phyloP scores from a whole-genome alignment of 2,797 vertebrate species.

The Argyrosomus regius region DNA sequence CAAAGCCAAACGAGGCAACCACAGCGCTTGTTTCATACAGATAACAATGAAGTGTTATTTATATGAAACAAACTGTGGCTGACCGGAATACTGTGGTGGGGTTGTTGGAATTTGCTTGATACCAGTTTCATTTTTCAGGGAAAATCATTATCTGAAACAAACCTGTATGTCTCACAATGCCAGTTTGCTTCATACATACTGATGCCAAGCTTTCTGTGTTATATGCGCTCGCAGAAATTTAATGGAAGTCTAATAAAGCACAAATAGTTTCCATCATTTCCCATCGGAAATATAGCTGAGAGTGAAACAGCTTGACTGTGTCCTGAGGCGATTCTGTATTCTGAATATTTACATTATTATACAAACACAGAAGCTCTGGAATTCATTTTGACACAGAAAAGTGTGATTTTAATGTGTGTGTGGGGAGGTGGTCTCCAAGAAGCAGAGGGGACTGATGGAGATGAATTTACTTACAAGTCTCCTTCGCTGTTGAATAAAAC shows the following conservation, averaged over 20 bases:
- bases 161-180: neutral
- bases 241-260: constrained; percentile 30
- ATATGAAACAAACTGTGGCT: constrained; percentile 30
- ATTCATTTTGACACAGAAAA: constrained; percentile 37
- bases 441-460: neutral
- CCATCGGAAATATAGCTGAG: constrained; percentile 8
- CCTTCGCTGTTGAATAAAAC: constrained; percentile 6
- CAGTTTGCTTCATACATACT: constrained; percentile 16
- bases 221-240: constrained; percentile 3
- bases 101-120: neutral
- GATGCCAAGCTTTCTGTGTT: constrained; percentile 15
- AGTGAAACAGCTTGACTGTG: constrained; percentile 33
- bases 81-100: neutral
- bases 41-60: constrained; percentile 51
- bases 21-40: constrained; percentile 35
- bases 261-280: constrained; percentile 39
- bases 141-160: constrained; percentile 12
- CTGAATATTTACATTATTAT: constrained; percentile 45
- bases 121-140: constrained; percentile 1
- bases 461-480: neutral
- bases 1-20: constrained; percentile 22
- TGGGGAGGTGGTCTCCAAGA: neutral
- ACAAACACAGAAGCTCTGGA: constrained; percentile 60
- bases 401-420: constrained; percentile 27
- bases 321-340: constrained; percentile 12